phyloP scores from a whole-genome alignment of 2,113 vertebrate species.

The Propithecus coquereli region DNA sequence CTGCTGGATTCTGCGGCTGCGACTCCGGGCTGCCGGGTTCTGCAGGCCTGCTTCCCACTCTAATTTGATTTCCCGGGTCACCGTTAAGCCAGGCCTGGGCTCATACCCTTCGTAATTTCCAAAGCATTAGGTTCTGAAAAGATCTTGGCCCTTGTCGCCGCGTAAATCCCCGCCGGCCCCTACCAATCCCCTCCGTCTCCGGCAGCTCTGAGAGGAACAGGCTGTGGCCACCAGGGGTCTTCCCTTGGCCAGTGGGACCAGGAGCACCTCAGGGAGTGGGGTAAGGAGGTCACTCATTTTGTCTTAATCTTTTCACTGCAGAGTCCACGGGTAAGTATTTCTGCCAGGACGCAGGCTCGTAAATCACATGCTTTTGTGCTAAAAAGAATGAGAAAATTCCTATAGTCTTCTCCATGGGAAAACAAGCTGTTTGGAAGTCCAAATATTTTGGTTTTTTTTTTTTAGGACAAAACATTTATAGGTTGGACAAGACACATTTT shows the following conservation, averaged over 20 bases:
- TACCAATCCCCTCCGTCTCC: not conserved
- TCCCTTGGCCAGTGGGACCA: not conserved
- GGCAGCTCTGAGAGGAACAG: not conserved
- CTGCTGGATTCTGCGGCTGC: not conserved
- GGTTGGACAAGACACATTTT: not conserved
- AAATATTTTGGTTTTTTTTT: not conserved
- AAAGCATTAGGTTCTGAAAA: not conserved
- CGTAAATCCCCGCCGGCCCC: not conserved
- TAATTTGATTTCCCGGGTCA: not conserved
- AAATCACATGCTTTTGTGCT: not conserved
- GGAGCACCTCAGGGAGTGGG: not conserved
- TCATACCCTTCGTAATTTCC: not conserved
- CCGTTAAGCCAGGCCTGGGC: not conserved
- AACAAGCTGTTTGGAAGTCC: not conserved
- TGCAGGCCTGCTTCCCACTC: not conserved
- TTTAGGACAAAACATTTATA: not conserved
- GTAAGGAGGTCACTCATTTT: not conserved
- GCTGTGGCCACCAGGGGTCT: not conserved
- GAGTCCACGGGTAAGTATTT: not conserved
- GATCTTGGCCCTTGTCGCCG: not conserved
- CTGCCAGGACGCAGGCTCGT: not conserved
- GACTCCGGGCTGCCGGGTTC: not conserved
- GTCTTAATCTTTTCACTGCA: not conserved
- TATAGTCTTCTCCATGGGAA: rapidly evolving
- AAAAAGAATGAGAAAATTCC: not conserved